Base-by-base conservation (phyloP, 2,888 invertebrate genomes). In the Lampropteryx suffumata region DNA sequence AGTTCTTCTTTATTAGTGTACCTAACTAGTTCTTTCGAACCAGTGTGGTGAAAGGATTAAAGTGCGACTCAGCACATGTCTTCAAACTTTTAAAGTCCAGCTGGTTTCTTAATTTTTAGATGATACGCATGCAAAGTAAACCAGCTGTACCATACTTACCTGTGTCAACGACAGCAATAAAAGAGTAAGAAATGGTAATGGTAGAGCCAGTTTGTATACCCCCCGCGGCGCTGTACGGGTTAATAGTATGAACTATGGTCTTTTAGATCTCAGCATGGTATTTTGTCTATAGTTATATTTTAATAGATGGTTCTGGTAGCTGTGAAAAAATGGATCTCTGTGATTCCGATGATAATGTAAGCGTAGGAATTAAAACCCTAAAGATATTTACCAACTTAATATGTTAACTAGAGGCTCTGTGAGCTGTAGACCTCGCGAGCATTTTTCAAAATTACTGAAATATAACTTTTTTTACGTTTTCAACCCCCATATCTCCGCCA, bases 161-260 rank as follows among this genome's bases (percentile, higher is more conserved):
- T 48, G 21, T 47, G 52, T 14, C 21, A 24, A 21, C 28, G 27
- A 40, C 60, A 69, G 66, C 66, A 68, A 76, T 76, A 76, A 76
- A 76, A 76, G 69, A 59, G 65, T 73, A 74, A 76, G 67, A 65
- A 69, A 76, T 68, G 76, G 65, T 76, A 73, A 76, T 76, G 62
- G 71, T 35, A 27, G 34, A 30, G 60, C 40, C 43, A 33, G 59
- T 55, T 55, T 43, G 43, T 24, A n/a, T n/a, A 36, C 60, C 64
- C 64, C 64, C 64, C 52, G 58, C 44, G 35, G 59, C 45, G 57
- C 37, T 26, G 49, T 35, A 53, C 57, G 54, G 59, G 60, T 57
- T 64, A 55, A 57, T 46, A 57, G 46, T 47, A 48, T 45, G 59
- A 59, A 50, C 53, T 53, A 57, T 49, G 50, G 55, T 50, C 47